Evolutionary conservation across 2,113 vertebrate genomes (phyloP).

Genomic region (Mus pahari): DNA sequence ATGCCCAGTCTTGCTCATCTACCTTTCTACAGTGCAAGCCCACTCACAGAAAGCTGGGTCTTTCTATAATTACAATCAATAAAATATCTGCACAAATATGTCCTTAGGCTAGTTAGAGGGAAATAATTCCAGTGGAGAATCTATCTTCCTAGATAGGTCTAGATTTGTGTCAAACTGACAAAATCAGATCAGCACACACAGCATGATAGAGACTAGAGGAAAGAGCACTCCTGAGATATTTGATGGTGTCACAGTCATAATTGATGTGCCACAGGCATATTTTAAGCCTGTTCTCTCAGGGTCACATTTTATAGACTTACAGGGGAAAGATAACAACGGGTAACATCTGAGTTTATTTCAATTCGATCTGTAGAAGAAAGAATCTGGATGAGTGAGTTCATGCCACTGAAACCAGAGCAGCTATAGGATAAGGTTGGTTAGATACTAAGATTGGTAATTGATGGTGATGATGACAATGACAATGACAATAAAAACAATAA

Average conservation of each 20-base stretch:
- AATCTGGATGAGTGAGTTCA: background rate
- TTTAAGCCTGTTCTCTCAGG: background rate
- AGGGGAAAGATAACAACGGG: background rate
- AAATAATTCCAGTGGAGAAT: background rate
- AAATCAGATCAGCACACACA: background rate
- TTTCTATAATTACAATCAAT: background rate
- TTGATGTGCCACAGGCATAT: background rate
- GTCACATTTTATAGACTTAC: background rate
- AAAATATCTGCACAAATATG: background rate
- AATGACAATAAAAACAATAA: background rate
- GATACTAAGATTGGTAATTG: background rate
- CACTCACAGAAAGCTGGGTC: background rate
- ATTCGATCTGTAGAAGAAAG: background rate
- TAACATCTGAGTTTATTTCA: background rate
- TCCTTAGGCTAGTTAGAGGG: background rate
- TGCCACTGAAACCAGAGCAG: background rate
- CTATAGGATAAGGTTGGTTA: background rate
- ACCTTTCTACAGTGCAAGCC: background rate
- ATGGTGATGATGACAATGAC: background rate
- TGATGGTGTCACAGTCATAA: background rate
- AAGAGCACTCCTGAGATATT: background rate
- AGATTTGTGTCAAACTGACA: background rate
- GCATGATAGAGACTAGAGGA: background rate
- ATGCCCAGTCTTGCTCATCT: background rate
- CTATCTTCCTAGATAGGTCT: background rate